Evolutionary conservation across 2,113 vertebrate species (phyloP).

Genomic region (Aplodontia rufa): DNA sequence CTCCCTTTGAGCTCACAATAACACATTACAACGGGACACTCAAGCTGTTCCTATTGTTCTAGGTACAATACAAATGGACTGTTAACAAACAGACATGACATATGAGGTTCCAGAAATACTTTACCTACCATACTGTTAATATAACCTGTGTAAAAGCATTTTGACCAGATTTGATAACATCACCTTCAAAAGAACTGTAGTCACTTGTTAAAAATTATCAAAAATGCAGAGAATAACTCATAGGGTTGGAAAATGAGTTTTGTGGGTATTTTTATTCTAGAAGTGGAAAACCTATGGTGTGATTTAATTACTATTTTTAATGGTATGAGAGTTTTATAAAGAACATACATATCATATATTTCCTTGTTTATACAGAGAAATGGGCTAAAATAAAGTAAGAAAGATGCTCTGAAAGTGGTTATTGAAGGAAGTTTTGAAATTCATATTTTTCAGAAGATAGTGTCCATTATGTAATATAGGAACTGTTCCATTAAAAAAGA

Average conservation of each 20-base stretch:
- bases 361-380: slow-evolving; percentile 30
- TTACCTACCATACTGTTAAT: slow-evolving; percentile 7
- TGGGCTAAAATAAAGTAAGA: slow-evolving; percentile 23
- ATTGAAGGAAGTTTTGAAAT: slow-evolving; percentile 50
- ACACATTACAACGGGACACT: neutral
- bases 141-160: neutral
- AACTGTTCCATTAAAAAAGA: slow-evolving; percentile 70
- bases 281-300: slow-evolving; percentile 5
- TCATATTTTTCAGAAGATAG: slow-evolving; percentile 57
- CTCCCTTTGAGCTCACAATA: neutral
- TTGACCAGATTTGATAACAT: slow-evolving; percentile 47
- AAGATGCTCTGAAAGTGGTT: slow-evolving; percentile 49
- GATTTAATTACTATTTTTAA: slow-evolving; percentile 18
- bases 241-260: neutral
- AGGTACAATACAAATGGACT: slow-evolving; percentile 40
- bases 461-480: slow-evolving; percentile 61
- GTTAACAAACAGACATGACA: slow-evolving; percentile 4
- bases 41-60: neutral
- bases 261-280: neutral
- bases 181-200: slow-evolving; percentile 36
- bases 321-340: slow-evolving; percentile 9
- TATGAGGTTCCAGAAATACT: neutral
- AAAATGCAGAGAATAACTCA: slow-evolving; percentile 18
- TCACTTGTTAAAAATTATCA: slow-evolving; percentile 43
- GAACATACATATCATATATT: neutral